phyloP scores from a whole-genome alignment of 2,888 invertebrate genomes.

The Aleiodes alternator region DNA sequence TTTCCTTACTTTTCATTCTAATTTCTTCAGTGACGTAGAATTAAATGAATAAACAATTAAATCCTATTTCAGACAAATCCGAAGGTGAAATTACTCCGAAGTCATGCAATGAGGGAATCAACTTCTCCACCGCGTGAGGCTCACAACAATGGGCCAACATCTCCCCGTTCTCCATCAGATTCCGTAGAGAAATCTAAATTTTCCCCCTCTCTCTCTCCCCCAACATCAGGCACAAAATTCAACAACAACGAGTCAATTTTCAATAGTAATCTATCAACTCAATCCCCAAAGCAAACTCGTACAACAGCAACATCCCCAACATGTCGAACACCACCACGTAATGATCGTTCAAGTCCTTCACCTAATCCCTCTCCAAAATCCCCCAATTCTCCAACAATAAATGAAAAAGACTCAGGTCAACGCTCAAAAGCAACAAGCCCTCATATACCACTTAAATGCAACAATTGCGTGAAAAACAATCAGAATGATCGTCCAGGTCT shows the following conservation, averaged over 20 bases:
- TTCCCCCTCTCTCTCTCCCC: conserved; percentile 60
- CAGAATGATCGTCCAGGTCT: conserved; percentile 69
- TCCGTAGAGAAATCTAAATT: conserved; percentile 58
- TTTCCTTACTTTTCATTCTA: conserved; percentile 5
- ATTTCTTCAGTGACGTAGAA: conserved; percentile 14
- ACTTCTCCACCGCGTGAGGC: conserved; percentile 79
- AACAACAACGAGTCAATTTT: conserved; percentile 72
- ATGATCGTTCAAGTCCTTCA: conserved; percentile 71
- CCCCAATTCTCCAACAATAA: conserved; percentile 61
- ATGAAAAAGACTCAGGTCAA: conserved; percentile 53
- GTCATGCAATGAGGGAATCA: conserved; percentile 93
- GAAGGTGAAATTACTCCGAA: conserved; percentile 89
- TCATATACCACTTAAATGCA: conserved; percentile 70
- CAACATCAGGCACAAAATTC: conserved; percentile 58
- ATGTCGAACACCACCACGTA: conserved; percentile 68
- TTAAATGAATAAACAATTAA: neutral
- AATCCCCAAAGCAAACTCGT: conserved; percentile 70
- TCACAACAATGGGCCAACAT: conserved; percentile 64
- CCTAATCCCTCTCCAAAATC: conserved; percentile 60
- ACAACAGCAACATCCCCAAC: conserved; percentile 71
- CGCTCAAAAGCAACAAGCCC: conserved; percentile 58
- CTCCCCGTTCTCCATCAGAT: conserved; percentile 65
- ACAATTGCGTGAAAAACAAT: conserved; percentile 71
- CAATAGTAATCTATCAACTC: conserved; percentile 69
- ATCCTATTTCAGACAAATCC: conserved; percentile 78